A percentile compares a stretch with the other conserved stretches of the same genome.
Conservation (phyloP, 1,140 invertebrate genomes). For the Leptonema lineaticorne region DNA sequence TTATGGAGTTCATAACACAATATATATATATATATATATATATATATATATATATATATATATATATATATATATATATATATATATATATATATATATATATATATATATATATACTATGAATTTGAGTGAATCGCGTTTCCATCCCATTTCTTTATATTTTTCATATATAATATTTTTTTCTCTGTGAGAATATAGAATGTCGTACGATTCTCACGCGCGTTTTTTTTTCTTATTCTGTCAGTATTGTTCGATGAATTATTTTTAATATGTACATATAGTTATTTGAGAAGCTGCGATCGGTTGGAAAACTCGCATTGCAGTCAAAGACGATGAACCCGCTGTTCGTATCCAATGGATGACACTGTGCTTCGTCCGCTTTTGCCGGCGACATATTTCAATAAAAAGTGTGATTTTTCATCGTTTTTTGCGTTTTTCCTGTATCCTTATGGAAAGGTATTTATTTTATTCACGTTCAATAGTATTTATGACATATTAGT, state of each 20-base stretch:
- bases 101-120: too few species aligned
- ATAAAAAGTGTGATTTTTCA: neutral
- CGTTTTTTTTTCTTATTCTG: neutral
- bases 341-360: neutral
- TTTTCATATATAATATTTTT: neutral
- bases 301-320: neutral
- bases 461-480: too few species aligned
- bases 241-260: neutral
- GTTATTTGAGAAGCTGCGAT: neutral
- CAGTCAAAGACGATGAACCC: constrained; percentile 5
- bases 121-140: too few species aligned
- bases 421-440: neutral
- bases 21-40: too few species aligned
- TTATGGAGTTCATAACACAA: too few species aligned
- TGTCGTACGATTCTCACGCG: neutral
- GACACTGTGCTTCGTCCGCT: constrained; percentile 3
- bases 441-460: neutral
- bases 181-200: neutral
- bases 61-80: too few species aligned
- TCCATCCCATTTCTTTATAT: too few species aligned
- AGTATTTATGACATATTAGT: neutral
- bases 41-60: too few species aligned
- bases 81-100: too few species aligned
- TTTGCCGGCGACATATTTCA: neutral
- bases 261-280: neutral